These are phyloP conservation scores for Tupaia tana DNA, from an alignment of 2,113 vertebrate species.

Conservation along the genomic window DNA sequence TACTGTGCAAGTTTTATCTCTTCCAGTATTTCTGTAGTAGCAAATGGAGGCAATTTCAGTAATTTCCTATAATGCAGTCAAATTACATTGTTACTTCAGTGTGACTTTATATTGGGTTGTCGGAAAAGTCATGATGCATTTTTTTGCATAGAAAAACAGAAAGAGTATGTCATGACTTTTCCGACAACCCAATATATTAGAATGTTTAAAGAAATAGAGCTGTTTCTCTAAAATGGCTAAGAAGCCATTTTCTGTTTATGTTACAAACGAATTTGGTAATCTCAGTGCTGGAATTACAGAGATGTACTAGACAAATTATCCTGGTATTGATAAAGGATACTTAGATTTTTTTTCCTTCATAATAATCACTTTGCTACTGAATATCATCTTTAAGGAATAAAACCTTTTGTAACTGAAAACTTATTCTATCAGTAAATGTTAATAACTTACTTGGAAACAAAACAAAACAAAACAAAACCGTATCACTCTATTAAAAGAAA, in stretches of 20 bases:
- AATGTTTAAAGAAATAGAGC: conserved; percentile 19
- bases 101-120: not conserved
- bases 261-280: conserved; percentile 31
- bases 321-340: not conserved
- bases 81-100: conserved; percentile 42
- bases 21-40: not conserved
- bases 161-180: too few species aligned
- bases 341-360: not conserved
- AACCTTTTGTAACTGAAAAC: conserved; percentile 4
- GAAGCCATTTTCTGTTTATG: not conserved
- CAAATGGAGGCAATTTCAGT: conserved; percentile 24
- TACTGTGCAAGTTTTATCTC: not conserved
- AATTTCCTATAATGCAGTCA: conserved; percentile 55
- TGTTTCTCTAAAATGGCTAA: not conserved
- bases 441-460: not conserved
- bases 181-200: not conserved
- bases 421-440: not conserved
- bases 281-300: not conserved
- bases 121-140: too few species aligned
- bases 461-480: too few species aligned
- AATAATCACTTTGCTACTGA: not conserved
- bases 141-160: too few species aligned
- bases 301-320: conserved; percentile 36
- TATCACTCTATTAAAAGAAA: not conserved
- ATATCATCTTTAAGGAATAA: conserved; percentile 5